These are phyloP conservation scores for Etia nguti DNA, from an alignment of 2,113 vertebrate genomes.

Conservation along the genomic window DNA sequence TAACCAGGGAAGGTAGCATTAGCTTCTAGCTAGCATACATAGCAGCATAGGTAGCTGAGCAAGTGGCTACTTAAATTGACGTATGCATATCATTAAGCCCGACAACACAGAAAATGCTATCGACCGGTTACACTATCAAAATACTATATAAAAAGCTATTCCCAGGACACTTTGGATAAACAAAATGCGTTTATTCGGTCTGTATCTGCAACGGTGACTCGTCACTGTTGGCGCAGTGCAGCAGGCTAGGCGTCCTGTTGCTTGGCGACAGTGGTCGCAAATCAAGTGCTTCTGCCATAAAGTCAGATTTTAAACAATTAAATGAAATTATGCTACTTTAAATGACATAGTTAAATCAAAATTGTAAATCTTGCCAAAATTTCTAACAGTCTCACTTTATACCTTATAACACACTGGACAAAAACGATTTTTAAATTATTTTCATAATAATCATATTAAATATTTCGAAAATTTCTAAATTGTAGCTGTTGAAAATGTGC, in stretches of 20 bases:
- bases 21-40: background rate
- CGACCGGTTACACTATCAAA: background rate
- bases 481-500: background rate
- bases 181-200: background rate
- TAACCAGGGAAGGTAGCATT: background rate
- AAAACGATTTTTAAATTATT: conserved; percentile 23
- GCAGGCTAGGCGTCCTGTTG: conserved; percentile 62
- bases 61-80: background rate
- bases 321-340: background rate
- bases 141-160: fast-evolving
- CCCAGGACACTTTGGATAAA: background rate
- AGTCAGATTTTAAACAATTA: background rate
- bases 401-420: background rate
- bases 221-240: conserved; percentile 66
- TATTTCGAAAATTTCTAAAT: conserved; percentile 55
- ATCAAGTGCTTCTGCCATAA: background rate
- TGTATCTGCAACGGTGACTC: background rate
- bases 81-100: background rate
- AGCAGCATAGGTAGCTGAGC: background rate
- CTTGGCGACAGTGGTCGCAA: conserved; percentile 34
- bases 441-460: conserved; percentile 55
- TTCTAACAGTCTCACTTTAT: background rate
- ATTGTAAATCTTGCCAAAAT: background rate
- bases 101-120: background rate
- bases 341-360: background rate